phyloP scores from a whole-genome alignment of 2,888 invertebrate genomes.

The Hirtodrosophila alboralis region DNA sequence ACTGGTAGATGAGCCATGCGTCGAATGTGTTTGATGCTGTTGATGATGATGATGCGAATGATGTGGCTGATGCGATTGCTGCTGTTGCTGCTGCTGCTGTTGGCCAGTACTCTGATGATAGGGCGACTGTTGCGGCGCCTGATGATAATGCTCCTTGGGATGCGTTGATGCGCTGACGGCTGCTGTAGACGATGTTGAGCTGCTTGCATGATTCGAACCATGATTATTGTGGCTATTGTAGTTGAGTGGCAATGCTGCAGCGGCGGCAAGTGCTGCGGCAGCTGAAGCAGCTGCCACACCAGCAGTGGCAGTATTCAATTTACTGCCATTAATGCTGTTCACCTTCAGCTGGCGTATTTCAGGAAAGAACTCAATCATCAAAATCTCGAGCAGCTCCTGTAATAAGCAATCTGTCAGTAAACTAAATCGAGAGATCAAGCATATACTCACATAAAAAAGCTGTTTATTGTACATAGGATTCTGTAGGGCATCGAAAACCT shows the following conservation, averaged over 20 bases:
- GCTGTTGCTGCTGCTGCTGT: conserved; percentile 19
- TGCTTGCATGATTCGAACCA: conserved; percentile 26
- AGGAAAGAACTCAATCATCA: conserved; percentile 89
- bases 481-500: conserved; percentile 94
- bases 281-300: conserved; percentile 61
- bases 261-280: conserved; percentile 64
- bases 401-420: too few species aligned
- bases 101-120: conserved; percentile 50
- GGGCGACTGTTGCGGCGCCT: conserved; percentile 57
- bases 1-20: conserved; percentile 18
- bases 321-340: conserved; percentile 48
- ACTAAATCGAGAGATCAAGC: too few species aligned
- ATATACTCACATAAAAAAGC: conserved; percentile 91
- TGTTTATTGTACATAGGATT: conserved; percentile 94
- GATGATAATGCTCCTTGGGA: conserved; percentile 51
- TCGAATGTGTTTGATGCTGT: conserved; percentile 28
- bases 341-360: conserved; percentile 86
- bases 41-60: conserved; percentile 42
- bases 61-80: conserved; percentile 20
- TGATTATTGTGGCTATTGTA: conserved; percentile 44
- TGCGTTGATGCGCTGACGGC: conserved; percentile 14
- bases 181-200: conserved; percentile 15
- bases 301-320: conserved; percentile 58
- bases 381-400: conserved; percentile 88
- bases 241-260: conserved; percentile 57